phyloP scores from a whole-genome alignment of 1,140 invertebrate species.

The Ceratina calcarata region DNA sequence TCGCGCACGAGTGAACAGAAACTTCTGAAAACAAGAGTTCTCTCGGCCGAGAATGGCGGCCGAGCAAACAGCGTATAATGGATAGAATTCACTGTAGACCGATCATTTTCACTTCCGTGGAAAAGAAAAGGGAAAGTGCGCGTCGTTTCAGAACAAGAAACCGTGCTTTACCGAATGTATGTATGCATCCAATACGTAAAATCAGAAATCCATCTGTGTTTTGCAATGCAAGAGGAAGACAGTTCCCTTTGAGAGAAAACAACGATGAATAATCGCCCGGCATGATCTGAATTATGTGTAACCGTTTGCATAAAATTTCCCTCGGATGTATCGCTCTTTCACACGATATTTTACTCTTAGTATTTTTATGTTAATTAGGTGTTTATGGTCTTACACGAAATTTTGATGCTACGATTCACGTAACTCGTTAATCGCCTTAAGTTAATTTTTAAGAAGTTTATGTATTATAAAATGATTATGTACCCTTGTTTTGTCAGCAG shows the following conservation, averaged over 20 bases:
- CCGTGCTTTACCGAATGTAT: conserved; percentile 10
- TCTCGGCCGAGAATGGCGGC: conserved; percentile 21
- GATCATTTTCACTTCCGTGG: conserved; percentile 71
- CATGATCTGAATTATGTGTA: not conserved
- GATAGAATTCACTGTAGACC: conserved; percentile 50
- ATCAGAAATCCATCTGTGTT: no score
- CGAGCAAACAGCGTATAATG: conserved; percentile 56
- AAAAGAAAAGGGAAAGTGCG: conserved; percentile 72
- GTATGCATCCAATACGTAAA: not conserved
- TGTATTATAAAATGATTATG: no score
- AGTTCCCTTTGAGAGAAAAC: not conserved
- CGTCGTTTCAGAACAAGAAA: conserved; percentile 56
- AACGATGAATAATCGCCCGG: not conserved
- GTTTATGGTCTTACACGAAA: not conserved
- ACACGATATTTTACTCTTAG: not conserved
- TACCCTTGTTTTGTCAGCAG: no score
- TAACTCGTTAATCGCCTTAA: no score
- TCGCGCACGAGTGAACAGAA: conserved; percentile 59
- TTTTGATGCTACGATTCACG: not conserved
- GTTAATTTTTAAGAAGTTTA: no score
- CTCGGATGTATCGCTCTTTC: not conserved
- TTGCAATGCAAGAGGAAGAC: not conserved
- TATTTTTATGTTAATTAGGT: not conserved
- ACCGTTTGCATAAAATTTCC: not conserved
- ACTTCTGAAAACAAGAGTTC: conserved; percentile 65